Conservation (phyloP, 2,113 vertebrate genomes). For the Odontesthes bonariensis region DNA sequence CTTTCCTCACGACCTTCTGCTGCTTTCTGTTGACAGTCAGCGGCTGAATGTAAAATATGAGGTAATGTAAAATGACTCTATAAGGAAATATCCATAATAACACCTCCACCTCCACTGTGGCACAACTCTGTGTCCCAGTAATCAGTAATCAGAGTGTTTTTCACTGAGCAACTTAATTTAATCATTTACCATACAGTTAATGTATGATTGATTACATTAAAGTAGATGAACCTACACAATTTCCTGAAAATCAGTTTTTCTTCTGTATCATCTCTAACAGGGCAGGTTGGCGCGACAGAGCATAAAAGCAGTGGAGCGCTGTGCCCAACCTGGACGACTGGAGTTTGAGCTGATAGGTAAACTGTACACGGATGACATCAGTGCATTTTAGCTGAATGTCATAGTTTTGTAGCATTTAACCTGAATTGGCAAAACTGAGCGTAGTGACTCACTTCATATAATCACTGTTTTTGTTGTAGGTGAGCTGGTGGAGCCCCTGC, state of each 20-base stretch:
- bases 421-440: not conserved
- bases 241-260: not conserved
- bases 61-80: slow-evolving; percentile 68
- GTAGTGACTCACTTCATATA: not conserved
- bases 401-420: not conserved
- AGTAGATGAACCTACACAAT: not conserved
- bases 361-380: not conserved
- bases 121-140: slow-evolving; percentile 1
- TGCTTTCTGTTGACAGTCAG: slow-evolving; percentile 84
- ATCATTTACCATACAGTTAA: not conserved
- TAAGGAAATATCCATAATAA: slow-evolving; percentile 41
- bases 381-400: not conserved
- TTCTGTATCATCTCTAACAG: slow-evolving; percentile 60
- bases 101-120: slow-evolving; percentile 4
- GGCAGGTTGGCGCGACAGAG: slow-evolving; percentile 83
- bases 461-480: slow-evolving; percentile 69
- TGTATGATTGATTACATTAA: not conserved
- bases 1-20: slow-evolving; percentile 85
- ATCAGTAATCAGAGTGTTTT: slow-evolving; percentile 4
- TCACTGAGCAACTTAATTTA: not conserved
- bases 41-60: slow-evolving; percentile 80
- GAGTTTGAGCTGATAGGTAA: slow-evolving; percentile 86
- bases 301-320: slow-evolving; percentile 82
- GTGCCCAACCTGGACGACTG: slow-evolving; percentile 74
- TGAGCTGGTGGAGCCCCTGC: slow-evolving; percentile 84